These are phyloP conservation scores for Rotaria magnacalcarata DNA, from an alignment of 2,888 invertebrate species.

Conservation along the genomic window DNA sequence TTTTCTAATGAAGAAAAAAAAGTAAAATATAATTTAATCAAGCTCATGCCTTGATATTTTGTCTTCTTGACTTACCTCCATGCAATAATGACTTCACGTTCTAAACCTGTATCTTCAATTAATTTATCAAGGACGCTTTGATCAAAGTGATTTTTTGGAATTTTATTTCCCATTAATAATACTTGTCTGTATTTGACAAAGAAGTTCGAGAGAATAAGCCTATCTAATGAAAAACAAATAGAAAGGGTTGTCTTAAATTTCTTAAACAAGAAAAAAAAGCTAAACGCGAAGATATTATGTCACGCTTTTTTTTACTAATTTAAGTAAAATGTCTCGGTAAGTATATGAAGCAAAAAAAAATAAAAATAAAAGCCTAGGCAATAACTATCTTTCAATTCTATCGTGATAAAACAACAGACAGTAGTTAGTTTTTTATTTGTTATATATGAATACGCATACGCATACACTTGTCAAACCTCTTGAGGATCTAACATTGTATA, in stretches of 20 bases:
- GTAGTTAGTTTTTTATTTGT: background rate
- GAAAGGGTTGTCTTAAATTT: background rate
- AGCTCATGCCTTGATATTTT: too few species aligned
- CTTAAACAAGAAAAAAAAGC: background rate
- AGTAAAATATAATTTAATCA: background rate
- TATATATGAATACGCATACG: background rate
- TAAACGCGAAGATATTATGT: background rate
- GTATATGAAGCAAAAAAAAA: background rate
- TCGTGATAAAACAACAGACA: background rate
- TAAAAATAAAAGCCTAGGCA: background rate
- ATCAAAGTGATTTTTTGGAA: background rate
- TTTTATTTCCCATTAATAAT: slow-evolving; percentile 10
- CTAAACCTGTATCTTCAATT: background rate
- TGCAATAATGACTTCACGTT: slow-evolving; percentile 30
- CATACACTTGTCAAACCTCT: background rate
- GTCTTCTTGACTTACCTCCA: background rate
- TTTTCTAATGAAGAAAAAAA: slow-evolving; percentile 25
- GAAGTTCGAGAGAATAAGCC: background rate
- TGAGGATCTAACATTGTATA: background rate
- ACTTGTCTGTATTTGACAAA: background rate
- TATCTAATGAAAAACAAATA: slow-evolving; percentile 16
- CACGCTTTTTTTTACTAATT: background rate
- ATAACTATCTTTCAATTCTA: background rate
- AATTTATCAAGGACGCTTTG: background rate
- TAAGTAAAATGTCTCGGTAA: background rate